These are phyloP conservation scores for Orthosia cruda DNA, from an alignment of 2,888 invertebrate genomes.

Conservation along the genomic window DNA sequence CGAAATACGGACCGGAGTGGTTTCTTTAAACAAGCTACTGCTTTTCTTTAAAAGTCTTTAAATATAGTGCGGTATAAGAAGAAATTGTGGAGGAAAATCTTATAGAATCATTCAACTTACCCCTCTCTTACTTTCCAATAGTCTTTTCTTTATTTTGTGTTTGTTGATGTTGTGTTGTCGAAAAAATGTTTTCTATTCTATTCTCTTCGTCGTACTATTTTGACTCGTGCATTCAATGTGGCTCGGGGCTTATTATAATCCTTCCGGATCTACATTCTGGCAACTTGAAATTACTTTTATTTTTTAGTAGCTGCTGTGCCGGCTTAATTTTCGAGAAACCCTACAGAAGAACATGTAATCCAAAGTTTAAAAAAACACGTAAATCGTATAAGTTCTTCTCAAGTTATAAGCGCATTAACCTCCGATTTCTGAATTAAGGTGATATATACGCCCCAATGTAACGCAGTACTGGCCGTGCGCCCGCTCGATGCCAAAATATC, in stretches of 20 bases:
- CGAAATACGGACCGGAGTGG: slow-evolving; percentile 56
- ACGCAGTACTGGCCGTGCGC: no score
- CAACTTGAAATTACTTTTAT: background rate
- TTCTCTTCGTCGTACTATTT: background rate
- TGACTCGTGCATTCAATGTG: background rate
- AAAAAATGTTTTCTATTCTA: no score
- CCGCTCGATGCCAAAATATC: no score
- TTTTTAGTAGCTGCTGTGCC: background rate
- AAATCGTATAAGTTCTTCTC: background rate
- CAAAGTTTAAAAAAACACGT: background rate
- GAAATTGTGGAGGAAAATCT: slow-evolving; percentile 1
- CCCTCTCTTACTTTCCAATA: no score
- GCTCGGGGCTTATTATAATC: background rate
- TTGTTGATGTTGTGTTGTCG: no score
- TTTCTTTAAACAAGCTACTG: slow-evolving; percentile 56
- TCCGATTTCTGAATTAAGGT: no score
- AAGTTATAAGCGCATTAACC: no score
- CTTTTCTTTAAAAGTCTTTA: slow-evolving; percentile 50
- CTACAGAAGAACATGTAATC: background rate
- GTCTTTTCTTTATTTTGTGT: no score
- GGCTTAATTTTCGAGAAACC: background rate
- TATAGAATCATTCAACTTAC: slow-evolving; percentile 1
- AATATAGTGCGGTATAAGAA: slow-evolving; percentile 28
- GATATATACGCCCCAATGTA: no score
- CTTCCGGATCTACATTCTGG: background rate